Percentiles rank a stretch among this genome's conserved stretches.
phyloP scores from a whole-genome alignment of 2,888 invertebrate species.

The Cylloceria caligata region DNA sequence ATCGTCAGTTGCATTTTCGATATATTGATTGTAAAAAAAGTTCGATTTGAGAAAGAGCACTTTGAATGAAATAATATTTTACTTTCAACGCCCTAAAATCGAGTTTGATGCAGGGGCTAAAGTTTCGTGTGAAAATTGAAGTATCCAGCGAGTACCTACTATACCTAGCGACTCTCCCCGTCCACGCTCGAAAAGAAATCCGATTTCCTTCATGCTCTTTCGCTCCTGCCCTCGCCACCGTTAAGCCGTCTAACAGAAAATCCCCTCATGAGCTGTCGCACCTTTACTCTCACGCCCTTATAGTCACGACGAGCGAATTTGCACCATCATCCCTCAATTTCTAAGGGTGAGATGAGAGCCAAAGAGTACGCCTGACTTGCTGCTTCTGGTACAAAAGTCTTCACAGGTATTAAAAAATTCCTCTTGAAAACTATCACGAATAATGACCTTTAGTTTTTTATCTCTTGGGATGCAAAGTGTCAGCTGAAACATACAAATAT shows the following conservation, averaged over 20 bases:
- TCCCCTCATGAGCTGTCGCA: constrained; percentile 26
- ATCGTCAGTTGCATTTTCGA: neutral
- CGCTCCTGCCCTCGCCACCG: constrained; percentile 20
- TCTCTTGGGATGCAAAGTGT: neutral
- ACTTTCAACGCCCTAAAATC: constrained; percentile 11
- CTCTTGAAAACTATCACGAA: constrained; percentile 4
- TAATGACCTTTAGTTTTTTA: neutral
- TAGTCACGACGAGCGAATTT: constrained; percentile 26
- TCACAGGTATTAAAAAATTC: neutral
- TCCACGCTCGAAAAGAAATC: constrained; percentile 29
- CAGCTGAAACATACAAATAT: neutral
- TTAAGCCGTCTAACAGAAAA: constrained; percentile 11
- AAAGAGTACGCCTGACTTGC: constrained; percentile 6
- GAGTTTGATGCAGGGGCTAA: constrained; percentile 23
- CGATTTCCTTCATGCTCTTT: constrained; percentile 38
- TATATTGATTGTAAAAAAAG: constrained; percentile 1
- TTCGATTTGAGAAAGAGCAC: neutral
- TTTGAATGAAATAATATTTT: constrained; percentile 1
- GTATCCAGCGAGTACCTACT: constrained; percentile 16
- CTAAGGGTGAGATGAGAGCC: constrained; percentile 1
- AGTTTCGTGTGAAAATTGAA: constrained; percentile 29
- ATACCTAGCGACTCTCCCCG: neutral
- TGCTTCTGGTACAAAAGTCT: constrained; percentile 7
- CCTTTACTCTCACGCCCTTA: constrained; percentile 19
- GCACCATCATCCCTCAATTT: constrained; percentile 33